Conservation (phyloP, 1,140 invertebrate species). For the Cherax quadricarinatus region DNA sequence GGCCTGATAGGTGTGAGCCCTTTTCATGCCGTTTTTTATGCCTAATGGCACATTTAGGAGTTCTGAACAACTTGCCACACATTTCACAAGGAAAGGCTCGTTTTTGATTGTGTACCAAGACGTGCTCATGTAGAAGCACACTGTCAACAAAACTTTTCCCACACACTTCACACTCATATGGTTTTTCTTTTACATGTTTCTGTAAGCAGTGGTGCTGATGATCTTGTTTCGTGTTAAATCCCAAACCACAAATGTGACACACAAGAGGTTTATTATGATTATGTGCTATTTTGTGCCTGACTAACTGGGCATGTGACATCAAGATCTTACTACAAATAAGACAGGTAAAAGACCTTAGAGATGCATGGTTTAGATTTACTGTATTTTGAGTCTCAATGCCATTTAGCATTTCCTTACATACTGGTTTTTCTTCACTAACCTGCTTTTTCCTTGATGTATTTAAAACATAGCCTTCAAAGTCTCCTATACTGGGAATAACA, state of each 20-base stretch:
- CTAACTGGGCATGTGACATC: conserved; percentile 74
- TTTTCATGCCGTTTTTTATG: conserved; percentile 75
- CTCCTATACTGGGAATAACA: not conserved
- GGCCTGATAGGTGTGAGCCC: conserved; percentile 75
- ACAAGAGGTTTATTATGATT: conserved; percentile 61
- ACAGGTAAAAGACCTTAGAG: conserved; percentile 74
- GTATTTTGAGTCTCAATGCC: not conserved
- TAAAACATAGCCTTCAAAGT: too few relatives aligned
- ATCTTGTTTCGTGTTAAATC: conserved; percentile 68
- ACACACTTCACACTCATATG: conserved; percentile 78
- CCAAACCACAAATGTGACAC: conserved; percentile 59
- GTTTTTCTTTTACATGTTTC: conserved; percentile 80
- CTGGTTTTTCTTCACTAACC: not conserved
- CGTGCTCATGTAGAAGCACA: conserved; percentile 80
- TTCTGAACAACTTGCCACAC: conserved; percentile 76
- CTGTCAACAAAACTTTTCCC: conserved; percentile 82
- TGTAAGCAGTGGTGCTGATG: conserved; percentile 58
- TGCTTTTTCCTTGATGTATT: not conserved
- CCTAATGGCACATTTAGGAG: conserved; percentile 74
- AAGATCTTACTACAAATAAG: conserved; percentile 75
- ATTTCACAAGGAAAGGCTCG: conserved; percentile 77
- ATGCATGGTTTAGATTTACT: not conserved
- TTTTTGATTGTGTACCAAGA: conserved; percentile 76
- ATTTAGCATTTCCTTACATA: not conserved
- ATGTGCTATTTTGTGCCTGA: conserved; percentile 77